phyloP scores from a whole-genome alignment of 1,140 invertebrate species.

The Zaprionus vittiger region DNA sequence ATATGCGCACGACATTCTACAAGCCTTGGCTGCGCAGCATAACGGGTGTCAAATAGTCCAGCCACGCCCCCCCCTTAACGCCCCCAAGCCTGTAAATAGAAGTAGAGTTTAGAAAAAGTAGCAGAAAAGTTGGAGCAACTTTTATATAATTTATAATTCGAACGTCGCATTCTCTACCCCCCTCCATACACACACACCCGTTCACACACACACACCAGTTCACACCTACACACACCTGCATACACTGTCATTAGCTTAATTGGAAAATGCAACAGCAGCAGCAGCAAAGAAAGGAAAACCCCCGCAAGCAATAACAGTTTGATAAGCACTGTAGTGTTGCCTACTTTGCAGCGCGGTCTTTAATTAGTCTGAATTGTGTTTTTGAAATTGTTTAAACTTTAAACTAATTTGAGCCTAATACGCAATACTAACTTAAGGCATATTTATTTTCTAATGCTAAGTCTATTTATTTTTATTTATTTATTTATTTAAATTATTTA shows the following conservation, averaged over 20 bases:
- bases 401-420: conserved; percentile 43
- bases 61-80: conserved; percentile 13
- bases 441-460: conserved; percentile 73
- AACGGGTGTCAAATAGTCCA: conserved; percentile 88
- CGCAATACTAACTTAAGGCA: conserved; percentile 51
- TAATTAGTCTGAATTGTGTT: conserved; percentile 64
- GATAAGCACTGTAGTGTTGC: conserved; percentile 28
- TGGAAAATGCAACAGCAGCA: conserved; percentile 53
- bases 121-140: conserved; percentile 32
- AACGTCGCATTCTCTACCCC: conserved; percentile 45
- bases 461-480: conserved; percentile 66
- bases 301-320: conserved; percentile 20
- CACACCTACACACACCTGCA: conserved; percentile 7
- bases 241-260: conserved; percentile 61
- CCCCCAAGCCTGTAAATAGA: conserved; percentile 62
- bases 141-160: conserved; percentile 34
- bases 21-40: conserved; percentile 95
- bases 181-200: not conserved
- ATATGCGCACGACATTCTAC: conserved; percentile 96
- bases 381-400: conserved; percentile 23
- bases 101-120: conserved; percentile 53
- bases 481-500: conserved; percentile 57
- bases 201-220: not conserved
- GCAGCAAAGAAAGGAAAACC: conserved; percentile 8
- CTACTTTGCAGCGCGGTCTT: conserved; percentile 36